These are phyloP conservation scores for Gorsachius goisagi DNA, from an alignment of 2,113 vertebrate genomes.

Conservation along the genomic window DNA sequence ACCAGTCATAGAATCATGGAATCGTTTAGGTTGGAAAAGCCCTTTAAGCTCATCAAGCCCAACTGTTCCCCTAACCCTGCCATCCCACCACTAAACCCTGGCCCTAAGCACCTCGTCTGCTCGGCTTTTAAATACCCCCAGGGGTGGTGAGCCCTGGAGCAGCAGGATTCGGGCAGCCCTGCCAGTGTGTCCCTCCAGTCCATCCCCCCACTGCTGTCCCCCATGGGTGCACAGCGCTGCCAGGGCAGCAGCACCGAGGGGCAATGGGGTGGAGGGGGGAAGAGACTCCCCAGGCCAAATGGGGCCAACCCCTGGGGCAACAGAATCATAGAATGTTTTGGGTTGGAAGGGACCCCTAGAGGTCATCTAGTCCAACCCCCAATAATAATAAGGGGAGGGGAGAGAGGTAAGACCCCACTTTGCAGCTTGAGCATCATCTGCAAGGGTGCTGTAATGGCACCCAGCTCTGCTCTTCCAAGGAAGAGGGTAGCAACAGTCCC, in stretches of 20 bases:
- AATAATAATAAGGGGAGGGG: too few relatives aligned
- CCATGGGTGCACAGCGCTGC: rapidly evolving
- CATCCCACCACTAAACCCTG: too few relatives aligned
- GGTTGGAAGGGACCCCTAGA: too few relatives aligned
- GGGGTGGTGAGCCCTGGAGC: too few relatives aligned
- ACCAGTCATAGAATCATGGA: too few relatives aligned
- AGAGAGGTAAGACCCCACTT: background rate
- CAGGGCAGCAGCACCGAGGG: background rate
- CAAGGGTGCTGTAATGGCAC: rapidly evolving
- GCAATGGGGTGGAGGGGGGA: background rate
- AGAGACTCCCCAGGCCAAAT: background rate
- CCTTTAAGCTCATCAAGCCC: too few relatives aligned
- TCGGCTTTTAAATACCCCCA: too few relatives aligned
- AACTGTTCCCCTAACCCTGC: too few relatives aligned
- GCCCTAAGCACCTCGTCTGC: too few relatives aligned
- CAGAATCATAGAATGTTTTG: too few relatives aligned
- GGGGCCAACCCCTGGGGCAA: background rate
- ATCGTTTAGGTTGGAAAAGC: too few relatives aligned
- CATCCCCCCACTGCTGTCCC: background rate
- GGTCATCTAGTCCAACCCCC: too few relatives aligned
- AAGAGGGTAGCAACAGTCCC: background rate
- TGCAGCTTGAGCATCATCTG: background rate
- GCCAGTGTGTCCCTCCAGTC: background rate
- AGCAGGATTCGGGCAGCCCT: background rate
- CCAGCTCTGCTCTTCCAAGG: background rate